These are phyloP conservation scores for Zosterops lateralis DNA, from an alignment of 2,113 vertebrate genomes.

Conservation along the genomic window DNA sequence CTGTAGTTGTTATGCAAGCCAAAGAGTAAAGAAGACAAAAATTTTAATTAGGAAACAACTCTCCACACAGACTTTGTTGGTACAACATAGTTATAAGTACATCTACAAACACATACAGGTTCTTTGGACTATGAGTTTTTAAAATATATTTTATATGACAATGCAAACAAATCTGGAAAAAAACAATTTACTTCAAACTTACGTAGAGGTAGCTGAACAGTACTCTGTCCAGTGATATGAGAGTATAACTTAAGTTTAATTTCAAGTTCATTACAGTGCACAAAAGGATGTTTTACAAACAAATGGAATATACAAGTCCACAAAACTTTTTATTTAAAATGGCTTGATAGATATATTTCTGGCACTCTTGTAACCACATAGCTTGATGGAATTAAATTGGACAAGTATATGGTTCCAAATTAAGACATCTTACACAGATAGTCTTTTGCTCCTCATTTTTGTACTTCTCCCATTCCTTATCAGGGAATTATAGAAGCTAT, in stretches of 20 bases:
- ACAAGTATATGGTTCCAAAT: slow-evolving; percentile 45
- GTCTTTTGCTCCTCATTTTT: slow-evolving; percentile 43
- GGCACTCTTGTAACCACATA: slow-evolving; percentile 47
- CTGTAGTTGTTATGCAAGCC: slow-evolving; percentile 22
- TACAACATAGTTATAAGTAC: slow-evolving; percentile 68
- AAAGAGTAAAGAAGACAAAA: slow-evolving; percentile 61
- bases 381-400: slow-evolving; percentile 49
- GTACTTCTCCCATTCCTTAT: slow-evolving; percentile 20
- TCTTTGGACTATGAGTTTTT: slow-evolving; percentile 61
- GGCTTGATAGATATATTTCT: slow-evolving; percentile 61
- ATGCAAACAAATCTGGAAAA: slow-evolving; percentile 57
- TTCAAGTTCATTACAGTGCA: slow-evolving; percentile 72
- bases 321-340: slow-evolving; percentile 51
- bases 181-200: slow-evolving; percentile 59
- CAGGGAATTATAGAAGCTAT: slow-evolving; percentile 50
- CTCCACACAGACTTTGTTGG: slow-evolving; percentile 60
- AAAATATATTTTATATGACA: slow-evolving; percentile 56
- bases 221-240: slow-evolving; percentile 45
- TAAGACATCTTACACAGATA: slow-evolving; percentile 49
- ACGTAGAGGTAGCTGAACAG: slow-evolving; percentile 77
- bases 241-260: slow-evolving; percentile 60
- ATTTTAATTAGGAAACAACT: slow-evolving; percentile 71
- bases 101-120: slow-evolving; percentile 58
- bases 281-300: slow-evolving; percentile 66
- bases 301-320: slow-evolving; percentile 60